A percentile compares a stretch with the other conserved stretches of the same genome.
Evolutionary conservation across 2,113 vertebrate genomes (phyloP).

Genomic region (Oreocharis arfaki): DNA sequence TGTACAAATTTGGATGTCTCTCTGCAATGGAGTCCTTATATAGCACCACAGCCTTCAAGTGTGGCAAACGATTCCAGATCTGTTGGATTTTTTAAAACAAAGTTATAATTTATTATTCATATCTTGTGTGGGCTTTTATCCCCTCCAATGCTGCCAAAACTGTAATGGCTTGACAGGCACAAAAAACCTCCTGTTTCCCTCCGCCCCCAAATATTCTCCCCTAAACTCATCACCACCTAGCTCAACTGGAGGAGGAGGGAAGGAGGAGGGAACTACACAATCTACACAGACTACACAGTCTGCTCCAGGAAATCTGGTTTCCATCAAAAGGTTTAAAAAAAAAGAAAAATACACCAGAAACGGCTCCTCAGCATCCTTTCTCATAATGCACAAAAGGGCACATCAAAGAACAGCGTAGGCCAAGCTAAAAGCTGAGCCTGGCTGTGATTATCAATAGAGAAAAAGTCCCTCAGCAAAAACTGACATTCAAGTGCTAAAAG

Average conservation of each 20-base stretch:
- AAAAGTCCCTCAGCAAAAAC: neutral
- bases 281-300: neutral
- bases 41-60: slow-evolving; percentile 84
- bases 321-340: neutral
- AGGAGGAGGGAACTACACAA: neutral
- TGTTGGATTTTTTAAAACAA: slow-evolving; percentile 38
- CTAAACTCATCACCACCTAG: neutral
- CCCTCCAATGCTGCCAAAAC: neutral
- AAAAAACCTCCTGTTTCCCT: neutral
- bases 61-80: slow-evolving; percentile 77
- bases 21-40: slow-evolving; percentile 70
- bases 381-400: neutral
- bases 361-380: neutral
- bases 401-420: neutral
- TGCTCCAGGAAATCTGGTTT: neutral
- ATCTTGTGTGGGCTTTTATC: neutral
- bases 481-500: neutral
- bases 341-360: neutral
- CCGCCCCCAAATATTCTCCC: neutral
- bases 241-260: fast-evolving
- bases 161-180: neutral
- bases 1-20: slow-evolving; percentile 73
- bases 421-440: neutral
- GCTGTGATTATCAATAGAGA: neutral
- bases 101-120: neutral